phyloP scores from a whole-genome alignment of 2,888 invertebrate genomes.

The Agonopterix alstromeriana region DNA sequence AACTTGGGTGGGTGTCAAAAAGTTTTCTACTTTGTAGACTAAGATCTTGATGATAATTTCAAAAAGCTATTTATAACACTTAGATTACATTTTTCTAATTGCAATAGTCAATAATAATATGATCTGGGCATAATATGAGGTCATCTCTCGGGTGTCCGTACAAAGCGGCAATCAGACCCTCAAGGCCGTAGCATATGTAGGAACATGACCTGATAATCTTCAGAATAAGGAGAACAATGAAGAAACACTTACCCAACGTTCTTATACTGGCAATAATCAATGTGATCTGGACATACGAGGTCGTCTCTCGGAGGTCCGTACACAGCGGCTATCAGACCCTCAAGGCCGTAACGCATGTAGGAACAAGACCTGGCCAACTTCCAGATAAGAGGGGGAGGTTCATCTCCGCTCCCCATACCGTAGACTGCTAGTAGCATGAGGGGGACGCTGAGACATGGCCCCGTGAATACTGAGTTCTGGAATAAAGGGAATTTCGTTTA shows the following conservation, averaged over 20 bases:
- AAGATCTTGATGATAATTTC: too few relatives aligned
- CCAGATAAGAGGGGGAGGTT: conserved; percentile 83
- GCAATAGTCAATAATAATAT: conserved; percentile 79
- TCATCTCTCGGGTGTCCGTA: conserved; percentile 86
- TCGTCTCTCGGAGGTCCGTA: conserved; percentile 86
- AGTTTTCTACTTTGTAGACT: too few relatives aligned
- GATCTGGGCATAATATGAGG: conserved; percentile 82
- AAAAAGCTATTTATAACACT: too few relatives aligned
- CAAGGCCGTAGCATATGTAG: conserved; percentile 88
- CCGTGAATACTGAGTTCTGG: conserved; percentile 92
- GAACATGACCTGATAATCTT: conserved; percentile 88
- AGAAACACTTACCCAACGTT: conserved; percentile 72
- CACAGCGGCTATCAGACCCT: conserved; percentile 87
- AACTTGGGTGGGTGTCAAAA: too few relatives aligned
- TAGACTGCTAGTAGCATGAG: conserved; percentile 91
- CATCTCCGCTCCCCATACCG: conserved; percentile 88
- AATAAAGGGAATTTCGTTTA: conserved; percentile 20
- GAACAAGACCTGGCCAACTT: conserved; percentile 88
- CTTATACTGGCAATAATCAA: conserved; percentile 85
- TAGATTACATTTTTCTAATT: too few relatives aligned
- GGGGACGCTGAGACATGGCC: conserved; percentile 91
- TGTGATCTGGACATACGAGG: conserved; percentile 83
- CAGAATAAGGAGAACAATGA: conserved; percentile 78
- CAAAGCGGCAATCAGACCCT: conserved; percentile 87
- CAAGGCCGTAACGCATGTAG: conserved; percentile 88